Conservation (phyloP, 2,888 invertebrate genomes). For the Amiota minor region DNA sequence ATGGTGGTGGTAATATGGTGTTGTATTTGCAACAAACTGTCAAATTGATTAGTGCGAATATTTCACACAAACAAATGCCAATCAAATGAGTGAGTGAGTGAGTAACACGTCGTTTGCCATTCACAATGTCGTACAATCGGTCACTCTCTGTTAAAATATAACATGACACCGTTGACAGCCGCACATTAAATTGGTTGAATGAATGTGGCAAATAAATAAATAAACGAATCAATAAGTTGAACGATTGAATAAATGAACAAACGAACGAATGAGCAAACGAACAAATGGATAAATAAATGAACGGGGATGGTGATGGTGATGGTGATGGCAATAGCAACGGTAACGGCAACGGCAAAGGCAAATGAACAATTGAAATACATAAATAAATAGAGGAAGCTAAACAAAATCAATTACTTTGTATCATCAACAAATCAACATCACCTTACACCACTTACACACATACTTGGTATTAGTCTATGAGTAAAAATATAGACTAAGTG, state of each 20-base stretch:
- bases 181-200: conserved; percentile 57
- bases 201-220: conserved; percentile 38
- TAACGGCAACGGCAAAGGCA: too few species aligned
- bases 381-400: conserved; percentile 11
- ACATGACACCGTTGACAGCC: conserved; percentile 53
- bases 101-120: conserved; percentile 41
- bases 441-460: not conserved
- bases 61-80: conserved; percentile 54
- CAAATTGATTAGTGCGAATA: conserved; percentile 45
- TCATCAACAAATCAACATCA: not conserved
- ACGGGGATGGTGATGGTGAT: not conserved
- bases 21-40: conserved; percentile 18
- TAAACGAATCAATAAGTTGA: conserved; percentile 11
- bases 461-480: too few species aligned
- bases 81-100: conserved; percentile 47
- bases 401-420: conserved; percentile 12
- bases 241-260: conserved; percentile 14
- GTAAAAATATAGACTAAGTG: too few species aligned
- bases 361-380: too few species aligned
- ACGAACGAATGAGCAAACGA: conserved; percentile 4
- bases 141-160: conserved; percentile 16
- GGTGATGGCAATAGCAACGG: too few species aligned
- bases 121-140: conserved; percentile 15
- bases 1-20: not conserved
- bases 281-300: conserved; percentile 2